Percentiles rank a stretch among this genome's conserved stretches.
These are phyloP conservation scores for Gavia stellata DNA, from an alignment of 2,113 vertebrate genomes.

Conservation along the genomic window DNA sequence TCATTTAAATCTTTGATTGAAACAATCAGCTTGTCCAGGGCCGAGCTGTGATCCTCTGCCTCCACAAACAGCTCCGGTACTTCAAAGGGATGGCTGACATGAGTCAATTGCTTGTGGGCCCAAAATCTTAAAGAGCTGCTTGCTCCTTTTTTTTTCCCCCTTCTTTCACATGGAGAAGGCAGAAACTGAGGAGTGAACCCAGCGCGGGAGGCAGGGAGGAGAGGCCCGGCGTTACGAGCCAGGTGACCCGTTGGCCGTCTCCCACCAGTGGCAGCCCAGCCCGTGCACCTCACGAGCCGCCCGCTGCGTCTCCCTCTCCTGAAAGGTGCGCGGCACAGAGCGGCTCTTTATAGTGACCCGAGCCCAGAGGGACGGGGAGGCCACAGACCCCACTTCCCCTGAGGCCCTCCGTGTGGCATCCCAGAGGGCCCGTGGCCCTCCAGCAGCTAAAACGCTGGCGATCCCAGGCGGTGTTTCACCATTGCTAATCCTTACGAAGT, in stretches of 20 bases:
- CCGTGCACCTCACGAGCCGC: rapidly evolving
- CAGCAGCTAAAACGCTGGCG: rapidly evolving
- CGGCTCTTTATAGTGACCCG: rapidly evolving
- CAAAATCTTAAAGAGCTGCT: background rate
- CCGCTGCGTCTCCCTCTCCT: background rate
- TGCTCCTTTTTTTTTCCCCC: background rate
- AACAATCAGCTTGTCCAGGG: slow-evolving; percentile 46
- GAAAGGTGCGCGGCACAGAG: background rate
- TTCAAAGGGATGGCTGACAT: slow-evolving; percentile 39
- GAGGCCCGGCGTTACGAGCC: rapidly evolving
- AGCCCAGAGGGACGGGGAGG: background rate
- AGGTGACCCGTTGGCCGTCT: background rate
- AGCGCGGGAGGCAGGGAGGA: background rate
- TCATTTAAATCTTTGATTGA: slow-evolving; percentile 52
- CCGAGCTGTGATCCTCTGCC: background rate
- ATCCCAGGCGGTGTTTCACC: background rate
- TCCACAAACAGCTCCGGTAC: background rate
- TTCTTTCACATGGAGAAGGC: background rate
- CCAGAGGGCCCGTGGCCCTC: background rate
- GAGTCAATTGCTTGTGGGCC: background rate
- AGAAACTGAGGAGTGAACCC: background rate
- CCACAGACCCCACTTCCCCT: background rate
- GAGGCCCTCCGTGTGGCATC: rapidly evolving
- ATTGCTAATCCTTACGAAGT: background rate
- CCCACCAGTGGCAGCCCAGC: rapidly evolving